These are phyloP conservation scores for zebrafish (Danio rerio) DNA, from an alignment of 2,113 vertebrate genomes.

Conservation along the genomic window GRCz12tu NC_133186.1:33662001-33662500, in stretches of 20 bases:
- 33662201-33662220: conserved; percentile 82
- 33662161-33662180: conserved; percentile 80
- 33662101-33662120: conserved; percentile 82
- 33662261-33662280: background rate
- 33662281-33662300: conserved; percentile 19
- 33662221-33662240: conserved; percentile 71
- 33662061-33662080: conserved; percentile 88
- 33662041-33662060: conserved; percentile 84
- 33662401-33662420: conserved; percentile 15
- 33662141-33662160: conserved; percentile 87
- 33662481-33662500: conserved; percentile 6
- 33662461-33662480: background rate
- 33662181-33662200: conserved; percentile 78
- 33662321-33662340: conserved; percentile 14
- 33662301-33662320: background rate
- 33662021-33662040: conserved; percentile 85
- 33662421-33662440: background rate
- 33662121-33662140: conserved; percentile 80
- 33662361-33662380: conserved; percentile 25
- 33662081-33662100: conserved; percentile 87
- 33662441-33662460: background rate
- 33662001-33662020: conserved; percentile 83
- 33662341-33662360: background rate
- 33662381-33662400: background rate
- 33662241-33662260: background rate